Evolutionary conservation across 2,888 invertebrate genomes (phyloP), one percentile per base, ranked within the genome.

Genomic region (Nymphalis c-album): DNA sequence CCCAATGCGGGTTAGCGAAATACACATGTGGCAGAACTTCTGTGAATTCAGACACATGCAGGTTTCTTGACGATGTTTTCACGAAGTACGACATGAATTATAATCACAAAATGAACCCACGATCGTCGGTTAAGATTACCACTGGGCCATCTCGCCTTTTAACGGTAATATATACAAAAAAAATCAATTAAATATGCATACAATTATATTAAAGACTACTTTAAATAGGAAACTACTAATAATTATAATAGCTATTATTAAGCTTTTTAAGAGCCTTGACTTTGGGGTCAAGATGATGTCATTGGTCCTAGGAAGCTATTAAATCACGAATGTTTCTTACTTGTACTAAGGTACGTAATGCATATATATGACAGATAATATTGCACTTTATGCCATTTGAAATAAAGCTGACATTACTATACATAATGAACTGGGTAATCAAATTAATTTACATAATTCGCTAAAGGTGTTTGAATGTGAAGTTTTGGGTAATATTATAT

Each of bases 221-320:
- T 61, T 66, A 66, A 60, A 64, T 45, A 60, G 40, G 26, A 57
- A 64, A 60, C 40, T 60, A 31, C 26, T 50, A 67, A 64, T 60
- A 17, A 64, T 61, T 50, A 48, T 71, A 67, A 68, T 68, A 62
- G 60, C 58, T 61, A 16, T 50, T 55, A 60, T 60, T 59, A 57
- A n/a, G 60, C 48, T 63, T 72, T 72, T 72, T 64, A 63, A 26
- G 40, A 70, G 60, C 85, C 84, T 85, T 85, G 85, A 81, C 80
- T 79, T 73, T 72, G 66, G 72, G 83, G 80, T 80, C 79, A 77
- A 18, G 75, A 74, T 84, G 85, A 84, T 78, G 80, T 85, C 85
- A 85, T 75, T 60, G 51, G 63, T 74, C 77, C 77, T 79, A 79
- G 82, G 82, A 83, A 84, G 80, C 77, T 73, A 46, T 51, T 70